Evolutionary conservation across 2,797 vertebrate genomes (phyloP), one percentile per base, ranked within the genome.

Genomic region (Prionace glauca): DNA sequence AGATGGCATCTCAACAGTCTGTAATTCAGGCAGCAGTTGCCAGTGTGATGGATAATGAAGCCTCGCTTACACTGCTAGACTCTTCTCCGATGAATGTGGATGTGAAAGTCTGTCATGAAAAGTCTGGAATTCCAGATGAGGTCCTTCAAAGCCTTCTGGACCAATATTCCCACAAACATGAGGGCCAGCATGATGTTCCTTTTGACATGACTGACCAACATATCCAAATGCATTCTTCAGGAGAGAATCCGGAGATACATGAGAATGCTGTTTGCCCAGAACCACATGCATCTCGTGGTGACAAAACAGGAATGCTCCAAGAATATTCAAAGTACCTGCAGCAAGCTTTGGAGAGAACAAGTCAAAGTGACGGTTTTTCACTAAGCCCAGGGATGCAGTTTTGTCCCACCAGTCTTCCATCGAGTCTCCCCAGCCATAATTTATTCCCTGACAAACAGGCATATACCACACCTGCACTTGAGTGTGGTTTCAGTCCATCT

Each of bases 271-370:
- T 98, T 96, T 98, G 99, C 90, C 98, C 98, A 5, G 98, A 98
- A 96, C 98, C 98, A 72, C 97, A 98, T n/a, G 97, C 98, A 14
- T 97, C 98, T 95, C 97, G 98, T 60, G 98, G 97, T 0, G 99
- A 99, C 97, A 99, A 99, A 97, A 98, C 98, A 0, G 98, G 97
- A 67, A 98, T 99, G 97, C 98, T 99, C 98, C 99, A 98, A 95
- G 99, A 99, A 97, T 99, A 99, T 97, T 99, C 99, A 0, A 99
- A 99, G 97, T 99, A 99, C 97, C 98, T 99, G 97, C 98, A 99
- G 93, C 99, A 99, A 97, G 99, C 99, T 96, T 98, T 99, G 97
- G 99, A 99, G 97, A 98, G 99, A 97, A 99, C 99, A 96, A 99
- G 98, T 97, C 99, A 99, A 96, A 99, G 98, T 87, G 98, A 98